Conservation (phyloP, 1,140 invertebrate genomes). For the Rhagoletis pomonella region DNA sequence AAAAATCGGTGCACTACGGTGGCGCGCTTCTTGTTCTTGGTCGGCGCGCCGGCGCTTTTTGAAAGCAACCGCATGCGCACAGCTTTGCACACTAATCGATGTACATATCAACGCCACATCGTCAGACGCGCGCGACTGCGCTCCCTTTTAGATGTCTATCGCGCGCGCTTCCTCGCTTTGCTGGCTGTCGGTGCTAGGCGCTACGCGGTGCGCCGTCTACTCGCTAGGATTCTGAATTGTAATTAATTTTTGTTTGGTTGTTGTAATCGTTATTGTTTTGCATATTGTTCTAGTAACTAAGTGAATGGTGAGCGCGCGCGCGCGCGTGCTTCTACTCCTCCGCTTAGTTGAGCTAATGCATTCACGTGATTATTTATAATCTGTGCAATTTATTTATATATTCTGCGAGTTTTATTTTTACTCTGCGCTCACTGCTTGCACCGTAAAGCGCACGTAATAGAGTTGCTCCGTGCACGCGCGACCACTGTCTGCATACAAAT, state of each 20-base stretch:
- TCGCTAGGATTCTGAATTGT: background rate
- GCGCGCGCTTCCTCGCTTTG: background rate
- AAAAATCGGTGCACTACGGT: background rate
- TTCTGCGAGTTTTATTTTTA: constrained; percentile 60
- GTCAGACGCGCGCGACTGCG: background rate
- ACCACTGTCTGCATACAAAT: constrained; percentile 35
- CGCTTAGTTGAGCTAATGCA: constrained; percentile 17
- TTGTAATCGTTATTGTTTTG: background rate
- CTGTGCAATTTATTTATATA: constrained; percentile 57
- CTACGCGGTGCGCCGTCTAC: background rate
- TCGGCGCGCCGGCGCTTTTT: background rate
- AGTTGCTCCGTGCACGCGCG: background rate
- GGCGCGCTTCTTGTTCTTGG: background rate
- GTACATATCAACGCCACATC: constrained; percentile 15
- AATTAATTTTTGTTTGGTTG: background rate
- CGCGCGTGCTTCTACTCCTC: background rate
- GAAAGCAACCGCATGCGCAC: background rate
- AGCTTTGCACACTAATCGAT: background rate
- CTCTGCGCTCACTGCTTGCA: background rate
- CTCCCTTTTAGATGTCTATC: constrained; percentile 34
- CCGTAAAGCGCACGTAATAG: constrained; percentile 2
- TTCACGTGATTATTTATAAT: constrained; percentile 68
- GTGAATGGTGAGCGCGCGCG: background rate
- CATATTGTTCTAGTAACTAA: background rate
- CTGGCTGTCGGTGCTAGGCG: background rate